Base-by-base conservation (phyloP, 1,140 invertebrate species). In the Myzus persicae region DNA sequence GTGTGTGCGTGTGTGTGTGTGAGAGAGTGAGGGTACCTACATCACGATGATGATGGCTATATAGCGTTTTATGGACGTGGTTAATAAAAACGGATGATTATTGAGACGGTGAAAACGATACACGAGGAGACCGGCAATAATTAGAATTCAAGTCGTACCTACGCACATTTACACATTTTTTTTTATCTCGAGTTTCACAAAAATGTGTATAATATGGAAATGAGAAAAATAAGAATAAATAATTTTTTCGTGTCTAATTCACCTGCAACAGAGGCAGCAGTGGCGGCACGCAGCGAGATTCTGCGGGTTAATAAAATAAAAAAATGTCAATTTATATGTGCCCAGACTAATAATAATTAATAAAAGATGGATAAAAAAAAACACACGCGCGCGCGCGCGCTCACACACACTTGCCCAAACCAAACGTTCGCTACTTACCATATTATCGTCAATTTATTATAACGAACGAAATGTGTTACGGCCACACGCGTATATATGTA, bases 161-260 rank as follows among this genome's bases (percentile, higher is more conserved):
- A 40, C 84, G 59, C 59, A 40, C 59, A 42, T 44, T 44, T 81
- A 81, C 42, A 46, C 67, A 11, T 46, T 44, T 91, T 91, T 91
- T 91, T 76, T 67, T 91, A 89, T 89, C 88, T 89, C 88, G 88
- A 26, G 88, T 89, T 89, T 89, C 44, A 82, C n/a, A 48, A n/a
- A 92, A 81, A 92, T 82, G 91, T 92, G n/a, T 92, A 92, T 92
- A 92, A 24, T 92, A 92, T 92, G 91, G 91, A 92, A 92, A 92
- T 92, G 31, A 82, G 90, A 6, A 81, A 76, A 42, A 76, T 5
- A 81, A 48, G 42, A 92, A 92, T 92, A 92, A 92, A 92, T 92
- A 92, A 76, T 92, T 91, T 92, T 92, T 67, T 44, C n/a, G 42
- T 91, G 22, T 36, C 42, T n/a, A 26, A 42, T 92, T 92, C 91